Conservation (phyloP, 2,888 invertebrate genomes). For the Timema cristinae region DNA sequence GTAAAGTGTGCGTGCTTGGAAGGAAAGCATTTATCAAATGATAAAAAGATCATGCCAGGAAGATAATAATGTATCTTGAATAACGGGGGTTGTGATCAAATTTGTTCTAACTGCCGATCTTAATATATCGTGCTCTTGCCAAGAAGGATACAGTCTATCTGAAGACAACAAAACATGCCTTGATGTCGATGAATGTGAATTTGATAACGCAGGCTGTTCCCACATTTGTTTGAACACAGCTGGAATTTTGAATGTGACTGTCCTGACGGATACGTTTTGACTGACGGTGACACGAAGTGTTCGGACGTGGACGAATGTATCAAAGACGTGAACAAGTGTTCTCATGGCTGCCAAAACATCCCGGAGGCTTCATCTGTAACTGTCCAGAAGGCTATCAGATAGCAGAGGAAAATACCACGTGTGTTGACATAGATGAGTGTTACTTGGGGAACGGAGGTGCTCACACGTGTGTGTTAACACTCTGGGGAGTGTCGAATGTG, state of each 20-base stretch:
- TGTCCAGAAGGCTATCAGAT: slow-evolving; percentile 49
- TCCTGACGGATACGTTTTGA: slow-evolving; percentile 47
- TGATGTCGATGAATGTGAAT: slow-evolving; percentile 32
- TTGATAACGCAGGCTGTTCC: slow-evolving; percentile 43
- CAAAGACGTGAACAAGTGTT: slow-evolving; percentile 50
- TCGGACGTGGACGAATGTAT: slow-evolving; percentile 46
- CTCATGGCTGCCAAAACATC: slow-evolving; percentile 56
- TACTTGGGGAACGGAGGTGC: slow-evolving; percentile 45
- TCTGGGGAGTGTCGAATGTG: slow-evolving; percentile 70
- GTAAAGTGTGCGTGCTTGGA: slow-evolving; percentile 73
- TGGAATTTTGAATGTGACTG: slow-evolving; percentile 60
- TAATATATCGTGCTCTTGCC: slow-evolving; percentile 57
- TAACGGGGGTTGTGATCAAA: slow-evolving; percentile 45
- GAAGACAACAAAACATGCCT: slow-evolving; percentile 40
- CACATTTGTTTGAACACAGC: slow-evolving; percentile 56
- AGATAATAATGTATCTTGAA: slow-evolving; percentile 39
- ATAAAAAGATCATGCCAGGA: slow-evolving; percentile 41
- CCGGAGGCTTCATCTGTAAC: slow-evolving; percentile 57
- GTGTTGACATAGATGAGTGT: slow-evolving; percentile 40
- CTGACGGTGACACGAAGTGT: slow-evolving; percentile 38
- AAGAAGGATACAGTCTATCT: slow-evolving; percentile 42
- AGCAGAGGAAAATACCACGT: slow-evolving; percentile 44
- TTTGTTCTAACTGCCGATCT: slow-evolving; percentile 58
- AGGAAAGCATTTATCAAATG: slow-evolving; percentile 41
- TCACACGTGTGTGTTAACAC: slow-evolving; percentile 49